Percentiles rank a stretch among this genome's conserved stretches.
These are phyloP conservation scores for Trachelus tabidus DNA, from an alignment of 2,888 invertebrate genomes.

Conservation along the genomic window DNA sequence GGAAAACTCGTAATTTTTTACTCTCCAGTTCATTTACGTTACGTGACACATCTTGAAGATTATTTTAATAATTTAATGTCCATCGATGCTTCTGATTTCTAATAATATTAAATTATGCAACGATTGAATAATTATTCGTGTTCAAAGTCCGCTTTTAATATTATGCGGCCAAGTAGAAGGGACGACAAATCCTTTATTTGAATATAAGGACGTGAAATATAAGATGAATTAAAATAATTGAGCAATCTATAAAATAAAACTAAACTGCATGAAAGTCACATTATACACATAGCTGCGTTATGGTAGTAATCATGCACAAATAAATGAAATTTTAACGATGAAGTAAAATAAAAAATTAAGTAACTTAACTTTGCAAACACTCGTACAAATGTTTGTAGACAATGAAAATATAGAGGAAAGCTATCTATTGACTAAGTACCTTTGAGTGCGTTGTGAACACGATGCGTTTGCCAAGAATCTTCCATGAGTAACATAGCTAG, in stretches of 20 bases:
- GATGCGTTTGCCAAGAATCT: constrained; percentile 95
- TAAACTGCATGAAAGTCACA: not conserved
- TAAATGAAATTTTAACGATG: not conserved
- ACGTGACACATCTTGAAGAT: not conserved
- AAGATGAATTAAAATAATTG: not conserved
- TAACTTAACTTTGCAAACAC: not conserved
- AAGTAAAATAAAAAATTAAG: not conserved
- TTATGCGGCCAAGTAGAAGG: not conserved
- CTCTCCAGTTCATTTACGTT: not conserved
- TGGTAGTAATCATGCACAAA: not conserved
- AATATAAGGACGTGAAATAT: not conserved
- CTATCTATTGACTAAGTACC: constrained; percentile 66
- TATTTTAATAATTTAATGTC: not conserved
- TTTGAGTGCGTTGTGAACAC: constrained; percentile 93
- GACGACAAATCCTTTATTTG: not conserved
- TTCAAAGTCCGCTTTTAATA: not conserved
- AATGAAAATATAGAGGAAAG: not conserved
- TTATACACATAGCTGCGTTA: not conserved
- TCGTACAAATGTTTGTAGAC: not conserved
- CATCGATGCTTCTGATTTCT: not conserved
- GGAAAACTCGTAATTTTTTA: not conserved
- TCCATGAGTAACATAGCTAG: constrained; percentile 88
- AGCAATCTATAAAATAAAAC: not conserved
- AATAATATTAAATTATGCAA: not conserved
- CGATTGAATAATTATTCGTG: not conserved